Evolutionary conservation across 2,113 vertebrate genomes (phyloP), one percentile per base, ranked within the genome.

Genomic region (Chaetops frenatus): DNA sequence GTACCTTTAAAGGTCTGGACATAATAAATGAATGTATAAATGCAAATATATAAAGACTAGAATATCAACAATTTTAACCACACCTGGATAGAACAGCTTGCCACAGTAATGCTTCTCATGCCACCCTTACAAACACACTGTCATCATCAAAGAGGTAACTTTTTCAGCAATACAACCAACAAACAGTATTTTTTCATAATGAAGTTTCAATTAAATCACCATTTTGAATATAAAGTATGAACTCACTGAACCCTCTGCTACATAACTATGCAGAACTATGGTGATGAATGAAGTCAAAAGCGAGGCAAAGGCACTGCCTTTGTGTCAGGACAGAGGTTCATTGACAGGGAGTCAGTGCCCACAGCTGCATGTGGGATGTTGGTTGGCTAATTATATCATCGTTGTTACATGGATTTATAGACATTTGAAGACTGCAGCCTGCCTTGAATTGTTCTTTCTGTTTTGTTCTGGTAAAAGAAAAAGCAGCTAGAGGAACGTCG

Each of bases 361-460:
- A 83, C 95, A 97, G 95, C 91, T 95, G 95, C 87, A 88, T 71
- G 80, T 60, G 61, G 85, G 85, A 87, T 84, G 94, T 31, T 56
- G 67, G 64, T 27, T 77, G 94, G 73, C 33, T 95, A 95, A 95
- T 92, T 94, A 92, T 51, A 73, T 12, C 45, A 83, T 24, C 80
- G 77, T 13, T 81, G 60, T 72, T 83, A 53, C 44, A 81, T 20
- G 42, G 65, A 88, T 95, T 91, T 96, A 89, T 45, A 88, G 84
- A 86, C 86, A 62, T 66, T 80, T 57, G 70, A 64, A 84, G 92
- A 88, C 85, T 80, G 64, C 74, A 86, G 77, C 57, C 77, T 90
- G 61, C 28, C 40, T 66, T 60, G 61, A 90, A 92, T 95, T 92
- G 67, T 84, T 82, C 67, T 58, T 81, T 93, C 69, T 86, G 42